These are phyloP conservation scores for Scarus forsteni DNA, from an alignment of 2,797 vertebrate species.

Conservation along the genomic window DNA sequence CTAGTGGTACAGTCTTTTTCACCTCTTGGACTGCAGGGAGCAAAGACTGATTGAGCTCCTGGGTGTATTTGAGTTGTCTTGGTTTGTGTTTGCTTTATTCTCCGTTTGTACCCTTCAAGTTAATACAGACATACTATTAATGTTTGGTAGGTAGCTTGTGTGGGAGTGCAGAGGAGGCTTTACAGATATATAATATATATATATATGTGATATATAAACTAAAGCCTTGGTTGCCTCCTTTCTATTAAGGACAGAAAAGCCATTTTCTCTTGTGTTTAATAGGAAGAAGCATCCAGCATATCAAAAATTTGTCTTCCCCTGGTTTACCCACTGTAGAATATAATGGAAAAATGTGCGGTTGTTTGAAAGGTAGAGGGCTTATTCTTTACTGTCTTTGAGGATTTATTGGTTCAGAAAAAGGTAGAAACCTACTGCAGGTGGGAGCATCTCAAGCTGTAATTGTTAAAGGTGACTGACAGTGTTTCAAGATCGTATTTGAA, in stretches of 20 bases:
- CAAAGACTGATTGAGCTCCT: neutral
- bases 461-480: slow-evolving; percentile 30
- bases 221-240: slow-evolving; percentile 34
- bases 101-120: slow-evolving; percentile 51
- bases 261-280: slow-evolving; percentile 43
- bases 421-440: slow-evolving; percentile 23
- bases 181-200: slow-evolving; percentile 20
- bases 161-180: slow-evolving; percentile 36
- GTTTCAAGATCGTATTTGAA: slow-evolving; percentile 44
- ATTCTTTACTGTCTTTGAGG: slow-evolving; percentile 48
- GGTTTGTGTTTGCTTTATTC: slow-evolving; percentile 48
- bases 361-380: slow-evolving; percentile 13
- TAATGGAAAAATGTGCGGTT: slow-evolving; percentile 31
- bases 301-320: slow-evolving; percentile 35
- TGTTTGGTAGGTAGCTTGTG: slow-evolving; percentile 45
- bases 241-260: slow-evolving; percentile 34
- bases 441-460: slow-evolving; percentile 45
- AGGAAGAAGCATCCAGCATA: slow-evolving; percentile 30
- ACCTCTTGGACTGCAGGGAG: slow-evolving; percentile 25
- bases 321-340: slow-evolving; percentile 12
- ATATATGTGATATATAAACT: slow-evolving; percentile 26
- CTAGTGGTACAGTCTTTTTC: neutral
- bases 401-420: slow-evolving; percentile 28
- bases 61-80: slow-evolving; percentile 23
- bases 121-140: slow-evolving; percentile 51